A percentile compares a stretch with the other conserved stretches of the same genome.
phyloP scores from a whole-genome alignment of 2,113 vertebrate genomes.

The Oncorhynchus nerka region DNA sequence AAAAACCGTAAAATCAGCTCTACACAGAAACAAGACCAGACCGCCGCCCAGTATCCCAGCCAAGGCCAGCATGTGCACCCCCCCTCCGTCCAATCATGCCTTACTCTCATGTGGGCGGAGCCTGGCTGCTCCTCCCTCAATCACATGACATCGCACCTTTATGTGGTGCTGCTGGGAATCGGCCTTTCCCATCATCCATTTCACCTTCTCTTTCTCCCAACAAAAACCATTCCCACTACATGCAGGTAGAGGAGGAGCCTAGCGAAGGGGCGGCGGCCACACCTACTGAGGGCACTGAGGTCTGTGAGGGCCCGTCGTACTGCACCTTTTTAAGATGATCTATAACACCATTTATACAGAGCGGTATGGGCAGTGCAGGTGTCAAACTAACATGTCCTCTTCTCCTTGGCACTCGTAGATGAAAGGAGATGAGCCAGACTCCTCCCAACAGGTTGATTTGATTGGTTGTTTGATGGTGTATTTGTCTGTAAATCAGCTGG shows the following conservation, averaged over 20 bases:
- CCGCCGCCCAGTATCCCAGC: not conserved
- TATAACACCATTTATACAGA: not conserved
- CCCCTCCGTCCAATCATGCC: not conserved
- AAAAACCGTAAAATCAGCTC: too few species aligned
- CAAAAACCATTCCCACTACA: constrained; percentile 56
- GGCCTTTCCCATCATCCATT: constrained; percentile 78
- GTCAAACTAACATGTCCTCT: constrained; percentile 26
- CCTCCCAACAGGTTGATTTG: constrained; percentile 9
- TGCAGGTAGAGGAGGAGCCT: constrained; percentile 77
- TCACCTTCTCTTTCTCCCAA: constrained; percentile 65
- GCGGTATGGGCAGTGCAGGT: not conserved
- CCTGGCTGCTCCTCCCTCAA: constrained; percentile 9
- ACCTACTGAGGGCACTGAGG: constrained; percentile 80
- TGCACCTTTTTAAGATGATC: constrained; percentile 19
- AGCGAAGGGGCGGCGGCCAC: constrained; percentile 61
- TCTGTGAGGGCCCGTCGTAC: constrained; percentile 77
- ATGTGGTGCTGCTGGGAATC: constrained; percentile 18
- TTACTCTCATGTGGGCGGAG: constrained; percentile 8
- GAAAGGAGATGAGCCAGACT: not conserved
- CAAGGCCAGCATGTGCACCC: not conserved
- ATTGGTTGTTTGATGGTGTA: constrained; percentile 45
- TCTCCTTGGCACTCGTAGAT: constrained; percentile 20
- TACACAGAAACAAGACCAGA: not conserved
- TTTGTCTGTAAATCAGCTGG: constrained; percentile 41
- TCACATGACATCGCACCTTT: not conserved